These are phyloP conservation scores for Microctonus aethiopoides DNA, from an alignment of 2,888 invertebrate species.

Conservation along the genomic window DNA sequence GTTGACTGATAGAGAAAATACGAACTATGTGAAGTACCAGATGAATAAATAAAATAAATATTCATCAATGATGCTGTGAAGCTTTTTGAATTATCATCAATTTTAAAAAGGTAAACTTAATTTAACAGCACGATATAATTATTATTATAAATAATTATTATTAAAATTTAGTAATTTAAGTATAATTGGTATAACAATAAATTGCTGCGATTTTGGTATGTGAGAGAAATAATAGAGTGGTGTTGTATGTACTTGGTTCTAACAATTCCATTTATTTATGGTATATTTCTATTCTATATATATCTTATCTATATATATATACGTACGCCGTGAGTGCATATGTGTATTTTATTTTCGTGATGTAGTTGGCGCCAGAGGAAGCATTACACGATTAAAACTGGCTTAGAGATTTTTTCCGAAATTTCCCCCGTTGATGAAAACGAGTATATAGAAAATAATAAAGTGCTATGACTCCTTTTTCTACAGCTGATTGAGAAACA, in stretches of 20 bases:
- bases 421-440: neutral
- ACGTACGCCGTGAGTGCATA: neutral
- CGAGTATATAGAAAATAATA: slow-evolving; percentile 3
- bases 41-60: neutral
- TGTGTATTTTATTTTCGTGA: slow-evolving; percentile 1
- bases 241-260: neutral
- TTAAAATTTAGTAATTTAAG: neutral
- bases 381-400: neutral
- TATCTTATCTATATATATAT: neutral
- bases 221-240: neutral
- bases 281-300: too few relatives aligned
- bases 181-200: too few relatives aligned
- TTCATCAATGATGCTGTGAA: neutral
- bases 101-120: neutral
- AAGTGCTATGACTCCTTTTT: slow-evolving; percentile 3
- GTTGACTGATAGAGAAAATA: neutral
- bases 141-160: neutral
- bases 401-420: neutral
- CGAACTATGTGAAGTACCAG: neutral
- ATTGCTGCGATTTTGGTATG: neutral
- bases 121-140: neutral
- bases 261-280: neutral
- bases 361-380: slow-evolving; percentile 2
- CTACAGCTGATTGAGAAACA: slow-evolving; percentile 21
- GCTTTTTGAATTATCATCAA: neutral